Evolutionary conservation across 2,113 vertebrate species (phyloP), one percentile per base, ranked within the genome.

Genomic region (Argyrosomus japonicus): DNA sequence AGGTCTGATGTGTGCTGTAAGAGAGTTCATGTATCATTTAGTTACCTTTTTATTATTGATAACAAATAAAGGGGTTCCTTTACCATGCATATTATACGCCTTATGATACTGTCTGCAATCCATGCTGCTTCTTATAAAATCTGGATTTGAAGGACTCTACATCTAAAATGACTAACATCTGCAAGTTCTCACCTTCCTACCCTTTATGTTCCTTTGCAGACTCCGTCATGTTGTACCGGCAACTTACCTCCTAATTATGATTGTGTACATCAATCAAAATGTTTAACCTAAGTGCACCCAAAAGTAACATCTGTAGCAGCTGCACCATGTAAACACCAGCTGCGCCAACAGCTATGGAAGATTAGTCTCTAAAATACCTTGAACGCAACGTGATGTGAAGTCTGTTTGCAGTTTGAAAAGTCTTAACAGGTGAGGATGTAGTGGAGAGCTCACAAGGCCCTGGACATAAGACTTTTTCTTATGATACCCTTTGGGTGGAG

Each of bases 261-360:
- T 43, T 53, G 57, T 43, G 47, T 5, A 3, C 17, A 64, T 47
- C 17, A 51, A 40, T 67, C 54, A 21, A 47, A 48, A 47, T 21
- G 27, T 40, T 17, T 27, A 2, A 73, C 17, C 3, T 53, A 12
- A 79, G 12, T 32, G 23, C 0, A 40, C 32, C 71, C 11, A 13
- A 61, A 69, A 70, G 14, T 21, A 61, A 45, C 68, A 77, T 81
- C 68, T 83, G 73, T 0, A 50, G 63, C 77, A 75, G 73, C 80
- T 57, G 51, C 18, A 14, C 40, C 43, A 13, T 64, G 75, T 68
- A 79, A 79, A 76, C 77, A 86, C 65, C 77, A 83, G 58, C 81
- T 86, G 83, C 65, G 72, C 48, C n/a, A 27, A 13, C 29, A 77
- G n/a, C 23, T 51, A 47, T 3, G 19, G n/a, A 63, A 62, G 68